Evolutionary conservation across 2,888 invertebrate genomes (phyloP).

Genomic region (Cheilosia vulpina): DNA sequence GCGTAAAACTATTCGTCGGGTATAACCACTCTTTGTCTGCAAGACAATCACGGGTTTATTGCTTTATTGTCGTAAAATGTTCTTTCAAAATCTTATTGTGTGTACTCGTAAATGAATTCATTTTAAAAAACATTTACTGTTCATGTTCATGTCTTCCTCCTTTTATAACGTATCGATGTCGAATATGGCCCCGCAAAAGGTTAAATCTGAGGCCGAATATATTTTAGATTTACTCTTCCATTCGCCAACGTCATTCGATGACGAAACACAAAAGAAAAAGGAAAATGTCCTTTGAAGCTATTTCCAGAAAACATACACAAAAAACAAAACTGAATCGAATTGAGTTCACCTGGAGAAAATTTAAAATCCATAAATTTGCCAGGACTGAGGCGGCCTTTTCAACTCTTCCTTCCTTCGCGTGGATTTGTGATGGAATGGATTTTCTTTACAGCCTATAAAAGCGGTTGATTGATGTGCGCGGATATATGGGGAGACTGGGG

Average conservation of each 20-base stretch:
- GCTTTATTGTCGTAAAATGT: too few species aligned
- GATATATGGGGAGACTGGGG: too few species aligned
- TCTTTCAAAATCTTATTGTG: too few species aligned
- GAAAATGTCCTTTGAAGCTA: constrained; percentile 17
- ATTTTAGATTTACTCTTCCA: constrained; percentile 48
- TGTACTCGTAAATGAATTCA: constrained; percentile 29
- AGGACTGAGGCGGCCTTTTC: constrained; percentile 25
- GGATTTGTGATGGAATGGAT: constrained; percentile 7
- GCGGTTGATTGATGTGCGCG: constrained; percentile 9
- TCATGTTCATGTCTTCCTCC: constrained; percentile 12
- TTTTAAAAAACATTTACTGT: constrained; percentile 50
- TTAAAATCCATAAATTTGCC: constrained; percentile 69
- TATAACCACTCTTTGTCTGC: too few species aligned
- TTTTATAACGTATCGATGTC: not conserved
- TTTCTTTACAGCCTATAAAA: constrained; percentile 28
- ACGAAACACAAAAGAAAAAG: not conserved
- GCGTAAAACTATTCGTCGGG: too few species aligned
- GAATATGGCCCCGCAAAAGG: constrained; percentile 26
- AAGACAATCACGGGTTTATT: too few species aligned
- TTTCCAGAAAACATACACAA: constrained; percentile 15
- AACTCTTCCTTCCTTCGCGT: not conserved
- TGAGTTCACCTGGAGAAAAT: constrained; percentile 68
- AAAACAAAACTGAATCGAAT: constrained; percentile 16
- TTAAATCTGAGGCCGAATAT: constrained; percentile 44
- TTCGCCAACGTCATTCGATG: constrained; percentile 28